Conservation (phyloP, 2,113 vertebrate species). For the Thamnaconus septentrionalis region DNA sequence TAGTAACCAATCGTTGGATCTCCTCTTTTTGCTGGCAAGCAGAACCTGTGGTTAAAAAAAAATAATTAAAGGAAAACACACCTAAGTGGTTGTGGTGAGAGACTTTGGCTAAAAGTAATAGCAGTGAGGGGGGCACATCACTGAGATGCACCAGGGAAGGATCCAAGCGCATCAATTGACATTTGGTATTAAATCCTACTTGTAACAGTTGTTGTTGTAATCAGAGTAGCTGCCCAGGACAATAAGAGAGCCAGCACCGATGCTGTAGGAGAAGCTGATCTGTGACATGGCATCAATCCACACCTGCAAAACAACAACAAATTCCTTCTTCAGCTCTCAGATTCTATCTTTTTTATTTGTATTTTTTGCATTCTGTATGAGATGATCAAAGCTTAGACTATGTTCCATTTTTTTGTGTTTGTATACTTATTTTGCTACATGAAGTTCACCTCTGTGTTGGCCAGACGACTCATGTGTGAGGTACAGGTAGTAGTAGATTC, state of each 20-base stretch:
- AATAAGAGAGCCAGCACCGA: slow-evolving; percentile 43
- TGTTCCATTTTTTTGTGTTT: neutral
- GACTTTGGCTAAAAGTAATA: too few species aligned
- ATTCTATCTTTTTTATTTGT: too few species aligned
- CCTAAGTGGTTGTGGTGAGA: too few species aligned
- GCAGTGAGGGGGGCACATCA: too few species aligned
- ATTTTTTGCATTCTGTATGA: too few species aligned
- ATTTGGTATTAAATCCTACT: slow-evolving; percentile 29
- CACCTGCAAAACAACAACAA: slow-evolving; percentile 45
- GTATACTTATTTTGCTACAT: neutral
- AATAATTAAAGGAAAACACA: too few species aligned
- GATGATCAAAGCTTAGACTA: neutral
- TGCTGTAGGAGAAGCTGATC: slow-evolving; percentile 64
- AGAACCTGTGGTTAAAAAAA: too few species aligned
- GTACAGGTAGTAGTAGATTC: slow-evolving; percentile 65
- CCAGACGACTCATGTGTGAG: slow-evolving; percentile 52
- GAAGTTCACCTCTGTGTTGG: slow-evolving; percentile 49
- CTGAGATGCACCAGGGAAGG: too few species aligned
- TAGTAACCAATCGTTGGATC: neutral
- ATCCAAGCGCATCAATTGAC: too few species aligned
- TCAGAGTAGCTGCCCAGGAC: slow-evolving; percentile 65
- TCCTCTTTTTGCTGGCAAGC: neutral
- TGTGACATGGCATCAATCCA: slow-evolving; percentile 71
- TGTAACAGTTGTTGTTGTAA: slow-evolving; percentile 72
- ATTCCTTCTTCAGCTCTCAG: too few species aligned